These are phyloP conservation scores for Papilio gigon DNA, from an alignment of 2,888 invertebrate species.

Conservation along the genomic window DNA sequence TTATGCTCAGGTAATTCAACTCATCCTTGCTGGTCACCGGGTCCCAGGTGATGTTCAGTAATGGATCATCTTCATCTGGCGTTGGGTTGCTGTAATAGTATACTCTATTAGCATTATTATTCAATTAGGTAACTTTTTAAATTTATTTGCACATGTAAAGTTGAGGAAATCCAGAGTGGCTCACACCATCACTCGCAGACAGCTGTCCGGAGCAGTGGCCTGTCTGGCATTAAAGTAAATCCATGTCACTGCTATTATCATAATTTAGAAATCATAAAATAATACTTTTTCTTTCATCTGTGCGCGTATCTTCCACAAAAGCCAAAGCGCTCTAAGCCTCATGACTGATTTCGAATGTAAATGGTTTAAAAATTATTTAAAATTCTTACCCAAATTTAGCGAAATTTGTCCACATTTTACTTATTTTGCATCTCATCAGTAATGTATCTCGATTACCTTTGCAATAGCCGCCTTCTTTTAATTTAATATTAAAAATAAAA, in stretches of 20 bases:
- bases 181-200: too few species aligned
- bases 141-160: too few species aligned
- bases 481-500: constrained; percentile 65
- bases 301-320: too few species aligned
- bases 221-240: too few species aligned
- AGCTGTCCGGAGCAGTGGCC: too few species aligned
- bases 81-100: constrained; percentile 71
- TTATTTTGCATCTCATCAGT: constrained; percentile 63
- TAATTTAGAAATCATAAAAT: too few species aligned
- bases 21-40: constrained; percentile 66
- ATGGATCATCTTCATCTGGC: constrained; percentile 65
- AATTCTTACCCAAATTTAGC: constrained; percentile 73
- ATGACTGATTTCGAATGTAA: too few species aligned
- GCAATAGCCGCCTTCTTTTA: constrained; percentile 51
- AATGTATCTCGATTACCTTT: constrained; percentile 69
- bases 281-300: too few species aligned
- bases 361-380: constrained; percentile 24
- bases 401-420: constrained; percentile 79
- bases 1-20: constrained; percentile 72
- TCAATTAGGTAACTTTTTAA: too few species aligned
- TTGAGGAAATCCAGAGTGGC: too few species aligned
- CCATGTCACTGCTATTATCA: too few species aligned
- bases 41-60: constrained; percentile 73
- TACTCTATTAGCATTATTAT: not conserved
- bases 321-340: not conserved